Evolutionary conservation across 2,888 invertebrate species (phyloP).

Genomic region (Phyto melanocephala): DNA sequence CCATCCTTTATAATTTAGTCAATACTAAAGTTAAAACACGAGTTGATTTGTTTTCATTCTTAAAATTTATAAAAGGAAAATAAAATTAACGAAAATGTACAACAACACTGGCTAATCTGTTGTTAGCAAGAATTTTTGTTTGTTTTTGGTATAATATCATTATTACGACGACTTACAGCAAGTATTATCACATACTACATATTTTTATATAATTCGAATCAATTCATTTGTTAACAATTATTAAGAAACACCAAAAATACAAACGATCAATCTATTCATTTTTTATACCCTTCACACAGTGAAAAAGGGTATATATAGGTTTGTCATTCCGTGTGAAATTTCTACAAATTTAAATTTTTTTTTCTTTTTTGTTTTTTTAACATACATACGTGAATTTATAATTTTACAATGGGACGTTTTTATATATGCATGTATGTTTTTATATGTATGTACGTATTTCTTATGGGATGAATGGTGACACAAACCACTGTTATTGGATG

Average conservation of each 20-base stretch:
- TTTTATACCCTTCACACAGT: no score
- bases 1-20: background rate
- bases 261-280: constrained; percentile 21
- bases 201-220: constrained; percentile 43
- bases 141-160: constrained; percentile 12
- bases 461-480: no score
- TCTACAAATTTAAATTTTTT: no score
- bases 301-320: no score
- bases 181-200: background rate
- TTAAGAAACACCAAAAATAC: constrained; percentile 39
- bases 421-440: no score
- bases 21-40: constrained; percentile 27
- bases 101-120: constrained; percentile 33
- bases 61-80: constrained; percentile 1
- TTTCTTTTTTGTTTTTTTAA: constrained; percentile 5
- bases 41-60: constrained; percentile 27
- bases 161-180: constrained; percentile 4
- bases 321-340: no score
- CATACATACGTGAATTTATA: no score
- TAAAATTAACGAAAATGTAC: constrained; percentile 24
- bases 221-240: constrained; percentile 59
- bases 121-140: constrained; percentile 48
- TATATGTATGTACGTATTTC: no score
- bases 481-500: no score
- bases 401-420: no score